Base-by-base conservation (phyloP, 2,797 vertebrate species). In the Crocidura indochinensis region DNA sequence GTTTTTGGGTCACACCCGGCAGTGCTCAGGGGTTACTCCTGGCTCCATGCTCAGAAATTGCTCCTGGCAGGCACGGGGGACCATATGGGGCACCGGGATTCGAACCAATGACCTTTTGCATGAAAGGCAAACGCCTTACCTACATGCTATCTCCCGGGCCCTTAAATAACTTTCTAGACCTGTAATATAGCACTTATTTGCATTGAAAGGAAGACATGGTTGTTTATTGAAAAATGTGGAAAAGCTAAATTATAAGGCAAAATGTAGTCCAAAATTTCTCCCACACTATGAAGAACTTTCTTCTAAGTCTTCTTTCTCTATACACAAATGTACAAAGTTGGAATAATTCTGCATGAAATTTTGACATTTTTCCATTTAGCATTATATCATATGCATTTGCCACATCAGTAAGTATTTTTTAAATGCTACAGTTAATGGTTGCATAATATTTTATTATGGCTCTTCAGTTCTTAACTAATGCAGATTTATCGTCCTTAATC, bases 401-500 rank as follows among this genome's bases (percentile, higher is more conserved):
- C 26, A 56, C n/a, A 46, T 72, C 77, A 90, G 91, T 94, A 93
- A 90, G 88, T 71, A 93, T 62, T 80, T 79, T 83, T 91, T 91
- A 84, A 92, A 85, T 49, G 68, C 89, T 91, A 86, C 11, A 82
- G 27, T 83, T 83, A 89, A 93, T 92, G 75, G 87, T 51, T 85
- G 53, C 46, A 64, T 89, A 85, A 78, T 91, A 75, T 71, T 87
- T 76, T n/a, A 91, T 87, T 76, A 87, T 8, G 94, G 87, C 68
- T 87, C 75, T 95, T 89, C 53, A 60, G 26, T 87, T 93, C 90
- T 89, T 90, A 95, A 88, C 86, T 87, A 88, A 93, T 47, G 27
- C 65, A 92, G 80, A 91, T 94, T 91, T 92, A 91, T 92, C 86
- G 80, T 91, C 51, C 78, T 88, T 95, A 85, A 96, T 86, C 88